Evolutionary conservation across 2,888 invertebrate species (phyloP), one percentile per base, ranked within the genome.

Genomic region (Elgonia sp.): DNA sequence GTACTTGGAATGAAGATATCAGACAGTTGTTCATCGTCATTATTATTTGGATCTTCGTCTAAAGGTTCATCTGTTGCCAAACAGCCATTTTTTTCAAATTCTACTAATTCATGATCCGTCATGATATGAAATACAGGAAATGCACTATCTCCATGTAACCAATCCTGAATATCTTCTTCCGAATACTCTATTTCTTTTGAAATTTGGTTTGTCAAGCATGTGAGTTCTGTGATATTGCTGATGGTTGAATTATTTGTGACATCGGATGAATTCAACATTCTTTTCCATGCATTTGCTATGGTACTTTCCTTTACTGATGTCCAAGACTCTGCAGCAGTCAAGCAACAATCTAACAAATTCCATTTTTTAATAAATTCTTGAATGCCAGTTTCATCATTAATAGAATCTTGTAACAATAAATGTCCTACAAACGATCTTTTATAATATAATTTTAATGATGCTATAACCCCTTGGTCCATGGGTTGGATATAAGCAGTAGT

Each of bases 391-490:
- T 37, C 39, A 16, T 63, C 12, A n/a, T 14, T 18, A 37, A 16
- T 14, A 63, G 4, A 4, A 5, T 50, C 50, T 10, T 65, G n/a
- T 3, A 18, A 4, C 8, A 20, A n/a, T 12, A 65, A 12, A 14
- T 65, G 40, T 14, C 40, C 20, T 20, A 65, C 18, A 40, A 65
- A 65, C 2, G 37, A 9, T 10, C n/a, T 29, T 29, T 42, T 65
- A 12, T 65, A 42, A 10, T 20, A 9, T 18, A 2, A 16, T 12
- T 65, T 65, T 2, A 65, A 20, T 8, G 20, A 14, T 8, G n/a
- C 10, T n/a, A 87, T 84, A 4, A 87, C 84, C 8, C 81, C 81
- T 60, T 87, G 84, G 14, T 87, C 81, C 84, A 81, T 87, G 0
- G 87, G 87, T 42, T 84, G 79, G 0, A 79, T 69, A 6, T 72